phyloP scores from a whole-genome alignment of 2,888 invertebrate species.

The Philhelius pedissequus region DNA sequence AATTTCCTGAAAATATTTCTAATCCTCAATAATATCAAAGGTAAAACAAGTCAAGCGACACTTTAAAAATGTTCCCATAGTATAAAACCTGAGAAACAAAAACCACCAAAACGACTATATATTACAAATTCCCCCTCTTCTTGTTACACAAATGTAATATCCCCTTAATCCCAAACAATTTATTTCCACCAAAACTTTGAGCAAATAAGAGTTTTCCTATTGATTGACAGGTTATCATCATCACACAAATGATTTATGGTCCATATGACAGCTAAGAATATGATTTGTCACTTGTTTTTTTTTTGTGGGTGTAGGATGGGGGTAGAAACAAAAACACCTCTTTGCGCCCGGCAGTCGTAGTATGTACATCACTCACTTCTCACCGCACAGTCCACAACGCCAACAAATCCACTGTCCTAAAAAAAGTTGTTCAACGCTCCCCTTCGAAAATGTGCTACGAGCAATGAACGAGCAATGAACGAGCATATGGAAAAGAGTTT shows the following conservation, averaged over 20 bases:
- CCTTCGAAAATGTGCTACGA: background rate
- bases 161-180: background rate
- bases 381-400: background rate
- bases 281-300: constrained; percentile 53
- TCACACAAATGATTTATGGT: constrained; percentile 34
- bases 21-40: too few species aligned
- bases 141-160: too few species aligned
- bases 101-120: background rate
- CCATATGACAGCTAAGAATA: background rate
- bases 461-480: too few species aligned
- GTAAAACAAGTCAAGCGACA: too few species aligned
- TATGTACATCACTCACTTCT: constrained; percentile 25
- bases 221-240: constrained; percentile 50
- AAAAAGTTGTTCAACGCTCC: background rate
- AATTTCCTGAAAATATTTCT: too few species aligned
- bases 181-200: background rate
- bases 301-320: background rate
- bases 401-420: background rate
- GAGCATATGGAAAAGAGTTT: constrained; percentile 36
- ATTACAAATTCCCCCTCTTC: background rate
- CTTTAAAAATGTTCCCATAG: background rate
- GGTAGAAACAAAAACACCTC: constrained; percentile 27
- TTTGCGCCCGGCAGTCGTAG: background rate
- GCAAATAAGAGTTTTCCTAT: background rate
- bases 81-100: background rate